A percentile compares a stretch with the other conserved stretches of the same genome.
Evolutionary conservation across 2,113 vertebrate genomes (phyloP).

Genomic region (Isichthys henryi): DNA sequence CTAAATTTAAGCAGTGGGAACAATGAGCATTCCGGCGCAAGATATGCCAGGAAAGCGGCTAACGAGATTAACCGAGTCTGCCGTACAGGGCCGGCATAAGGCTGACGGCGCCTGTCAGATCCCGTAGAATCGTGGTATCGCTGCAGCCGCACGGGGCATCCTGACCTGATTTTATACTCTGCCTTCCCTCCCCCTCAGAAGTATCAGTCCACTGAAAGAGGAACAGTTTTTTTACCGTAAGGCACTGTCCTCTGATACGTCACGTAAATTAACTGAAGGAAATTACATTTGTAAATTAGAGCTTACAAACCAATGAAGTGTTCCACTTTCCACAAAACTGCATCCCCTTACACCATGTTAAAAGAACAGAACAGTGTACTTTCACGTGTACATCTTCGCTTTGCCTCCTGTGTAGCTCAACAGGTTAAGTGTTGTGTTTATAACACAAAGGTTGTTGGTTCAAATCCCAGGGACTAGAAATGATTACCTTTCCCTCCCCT

Average conservation of each 20-base stretch:
- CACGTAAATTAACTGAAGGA: background rate
- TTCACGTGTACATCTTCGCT: background rate
- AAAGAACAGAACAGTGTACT: background rate
- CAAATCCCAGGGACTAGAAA: background rate
- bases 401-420: background rate
- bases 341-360: background rate
- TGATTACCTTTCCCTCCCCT: background rate
- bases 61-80: slow-evolving; percentile 23
- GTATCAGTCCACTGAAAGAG: background rate
- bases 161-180: background rate
- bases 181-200: background rate
- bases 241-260: background rate
- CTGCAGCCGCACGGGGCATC: background rate
- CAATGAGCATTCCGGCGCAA: background rate
- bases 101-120: background rate
- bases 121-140: background rate
- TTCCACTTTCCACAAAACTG: background rate
- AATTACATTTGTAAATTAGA: background rate
- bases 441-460: background rate
- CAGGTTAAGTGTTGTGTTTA: background rate
- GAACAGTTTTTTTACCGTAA: background rate
- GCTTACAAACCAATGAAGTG: background rate
- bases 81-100: background rate
- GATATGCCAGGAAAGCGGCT: slow-evolving; percentile 3
- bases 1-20: background rate